These are phyloP conservation scores for Phyllotreta cruciferae DNA, from an alignment of 2,888 invertebrate genomes.

Conservation along the genomic window DNA sequence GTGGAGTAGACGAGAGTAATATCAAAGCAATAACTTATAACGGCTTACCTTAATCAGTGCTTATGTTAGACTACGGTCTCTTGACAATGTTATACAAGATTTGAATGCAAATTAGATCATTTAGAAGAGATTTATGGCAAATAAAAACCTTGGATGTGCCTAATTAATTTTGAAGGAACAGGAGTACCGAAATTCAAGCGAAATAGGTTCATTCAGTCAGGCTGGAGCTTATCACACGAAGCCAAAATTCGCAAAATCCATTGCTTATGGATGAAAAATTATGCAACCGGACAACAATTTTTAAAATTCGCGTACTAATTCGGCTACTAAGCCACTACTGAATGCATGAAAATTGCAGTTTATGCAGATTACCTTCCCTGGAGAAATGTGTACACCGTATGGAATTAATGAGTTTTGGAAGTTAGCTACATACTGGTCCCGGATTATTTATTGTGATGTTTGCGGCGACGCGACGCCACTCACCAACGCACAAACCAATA, in stretches of 20 bases:
- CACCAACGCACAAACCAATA: no score
- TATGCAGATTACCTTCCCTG: conserved; percentile 14
- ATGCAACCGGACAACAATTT: not conserved
- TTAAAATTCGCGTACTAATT: not conserved
- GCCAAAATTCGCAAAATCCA: no score
- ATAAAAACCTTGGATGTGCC: not conserved
- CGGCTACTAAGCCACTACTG: conserved; percentile 7
- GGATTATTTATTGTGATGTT: conserved; percentile 22
- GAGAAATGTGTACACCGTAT: conserved; percentile 16
- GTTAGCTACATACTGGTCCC: conserved; percentile 13
- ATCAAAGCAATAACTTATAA: conserved; percentile 6
- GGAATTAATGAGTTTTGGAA: conserved; percentile 21
- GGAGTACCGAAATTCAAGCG: no score
- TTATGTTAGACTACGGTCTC: not conserved
- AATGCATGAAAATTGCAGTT: conserved; percentile 22
- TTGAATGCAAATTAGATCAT: not conserved
- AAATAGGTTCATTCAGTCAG: no score
- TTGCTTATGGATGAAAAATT: not conserved
- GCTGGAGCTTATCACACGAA: no score
- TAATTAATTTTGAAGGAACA: not conserved
- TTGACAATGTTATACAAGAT: not conserved
- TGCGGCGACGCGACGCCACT: not conserved
- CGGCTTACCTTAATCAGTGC: conserved; percentile 6
- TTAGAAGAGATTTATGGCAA: not conserved
- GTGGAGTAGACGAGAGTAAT: conserved; percentile 8